Conservation (phyloP, 2,113 vertebrate species). For the Paratilapia polleni region DNA sequence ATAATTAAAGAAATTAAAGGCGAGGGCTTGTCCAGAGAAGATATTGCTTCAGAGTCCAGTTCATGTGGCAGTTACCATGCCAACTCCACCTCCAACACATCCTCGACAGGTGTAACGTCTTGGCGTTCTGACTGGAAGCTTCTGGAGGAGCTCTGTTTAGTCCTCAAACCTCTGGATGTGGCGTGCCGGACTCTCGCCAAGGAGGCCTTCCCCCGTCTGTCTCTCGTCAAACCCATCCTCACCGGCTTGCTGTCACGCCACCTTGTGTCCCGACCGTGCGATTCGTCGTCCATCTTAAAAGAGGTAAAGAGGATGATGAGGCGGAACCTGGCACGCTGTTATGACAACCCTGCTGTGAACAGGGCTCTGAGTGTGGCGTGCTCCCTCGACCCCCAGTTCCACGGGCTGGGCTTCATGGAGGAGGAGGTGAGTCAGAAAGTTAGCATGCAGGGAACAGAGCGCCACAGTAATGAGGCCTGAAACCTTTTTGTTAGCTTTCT, state of each 20-base stretch:
- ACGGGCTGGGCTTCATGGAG: slow-evolving; percentile 80
- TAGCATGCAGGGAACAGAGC: neutral
- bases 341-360: slow-evolving; percentile 69
- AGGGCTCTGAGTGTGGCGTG: slow-evolving; percentile 78
- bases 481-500: no score
- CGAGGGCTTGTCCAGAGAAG: slow-evolving; percentile 24
- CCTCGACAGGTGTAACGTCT: rapidly evolving
- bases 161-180: slow-evolving; percentile 81
- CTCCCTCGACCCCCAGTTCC: slow-evolving; percentile 81
- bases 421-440: slow-evolving; percentile 51
- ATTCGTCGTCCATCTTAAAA: slow-evolving; percentile 63
- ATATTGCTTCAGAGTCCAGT: slow-evolving; percentile 25
- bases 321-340: slow-evolving; percentile 62
- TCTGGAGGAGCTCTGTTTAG: slow-evolving; percentile 72
- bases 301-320: slow-evolving; percentile 77
- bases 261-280: slow-evolving; percentile 66
- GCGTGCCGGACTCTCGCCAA: slow-evolving; percentile 80
- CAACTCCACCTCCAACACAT: slow-evolving; percentile 36
- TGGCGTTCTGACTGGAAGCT: slow-evolving; percentile 73
- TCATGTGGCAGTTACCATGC: slow-evolving; percentile 29
- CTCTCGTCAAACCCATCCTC: slow-evolving; percentile 80
- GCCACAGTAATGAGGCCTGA: no score
- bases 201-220: slow-evolving; percentile 77
- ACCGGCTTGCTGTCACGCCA: slow-evolving; percentile 80
- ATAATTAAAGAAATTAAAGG: slow-evolving; percentile 29